Conservation (phyloP, 2,888 invertebrate genomes). For the Leptinotarsa rubiginosa region DNA sequence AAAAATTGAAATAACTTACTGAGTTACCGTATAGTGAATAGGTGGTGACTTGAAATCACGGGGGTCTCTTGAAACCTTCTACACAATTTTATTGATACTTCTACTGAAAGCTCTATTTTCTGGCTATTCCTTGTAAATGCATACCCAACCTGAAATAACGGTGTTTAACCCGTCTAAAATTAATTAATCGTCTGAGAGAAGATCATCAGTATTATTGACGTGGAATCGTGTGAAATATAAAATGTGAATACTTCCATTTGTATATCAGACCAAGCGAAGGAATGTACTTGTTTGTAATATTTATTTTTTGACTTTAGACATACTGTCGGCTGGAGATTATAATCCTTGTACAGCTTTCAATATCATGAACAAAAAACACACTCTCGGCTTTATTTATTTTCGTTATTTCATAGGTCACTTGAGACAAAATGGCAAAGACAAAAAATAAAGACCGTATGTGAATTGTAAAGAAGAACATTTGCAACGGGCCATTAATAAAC, state of each 20-base stretch:
- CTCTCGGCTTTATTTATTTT: neutral
- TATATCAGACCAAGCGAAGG: neutral
- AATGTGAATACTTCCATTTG: neutral
- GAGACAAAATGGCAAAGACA: neutral
- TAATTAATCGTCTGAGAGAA: neutral
- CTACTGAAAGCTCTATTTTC: neutral
- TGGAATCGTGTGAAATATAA: constrained; percentile 10
- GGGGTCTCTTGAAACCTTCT: neutral
- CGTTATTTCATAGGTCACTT: constrained; percentile 6
- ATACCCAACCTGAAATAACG: constrained; percentile 1
- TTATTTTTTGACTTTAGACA: neutral
- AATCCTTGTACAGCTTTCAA: neutral
- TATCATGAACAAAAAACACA: neutral
- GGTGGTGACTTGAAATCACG: constrained; percentile 6
- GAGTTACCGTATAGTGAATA: too few relatives aligned
- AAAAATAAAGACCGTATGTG: neutral
- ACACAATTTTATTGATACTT: neutral
- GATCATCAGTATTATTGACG: neutral
- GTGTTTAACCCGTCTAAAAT: neutral
- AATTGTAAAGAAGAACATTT: neutral
- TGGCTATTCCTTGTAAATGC: constrained; percentile 6
- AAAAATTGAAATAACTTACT: too few relatives aligned
- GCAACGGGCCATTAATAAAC: neutral
- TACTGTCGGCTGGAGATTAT: constrained; percentile 1
- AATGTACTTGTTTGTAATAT: neutral